Conservation (phyloP, 2,888 invertebrate species). For the Ennomos erosarius region DNA sequence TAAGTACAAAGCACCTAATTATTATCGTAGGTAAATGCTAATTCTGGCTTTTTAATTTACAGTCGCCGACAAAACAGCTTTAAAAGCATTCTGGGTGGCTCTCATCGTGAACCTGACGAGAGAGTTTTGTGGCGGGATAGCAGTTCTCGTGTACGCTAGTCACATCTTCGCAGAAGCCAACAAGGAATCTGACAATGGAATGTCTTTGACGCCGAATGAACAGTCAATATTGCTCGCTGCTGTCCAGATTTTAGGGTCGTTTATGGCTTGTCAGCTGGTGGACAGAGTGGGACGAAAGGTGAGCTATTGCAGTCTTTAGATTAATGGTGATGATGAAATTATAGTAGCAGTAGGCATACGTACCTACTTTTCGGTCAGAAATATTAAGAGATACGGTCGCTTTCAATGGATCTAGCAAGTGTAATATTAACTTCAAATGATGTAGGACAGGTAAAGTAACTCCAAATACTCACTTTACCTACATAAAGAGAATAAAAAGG, state of each 20-base stretch:
- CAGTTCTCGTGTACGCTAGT: constrained; percentile 76
- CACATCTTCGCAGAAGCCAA: constrained; percentile 75
- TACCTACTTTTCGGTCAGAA: too few species aligned
- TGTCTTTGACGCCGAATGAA: constrained; percentile 72
- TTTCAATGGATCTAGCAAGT: too few species aligned
- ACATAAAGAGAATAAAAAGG: too few species aligned
- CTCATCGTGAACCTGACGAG: constrained; percentile 74
- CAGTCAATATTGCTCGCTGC: constrained; percentile 75
- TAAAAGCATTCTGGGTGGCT: constrained; percentile 79
- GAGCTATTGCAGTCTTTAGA: constrained; percentile 18
- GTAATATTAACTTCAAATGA: too few species aligned
- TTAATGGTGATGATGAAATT: too few species aligned
- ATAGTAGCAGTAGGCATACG: too few species aligned
- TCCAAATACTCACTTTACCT: too few species aligned
- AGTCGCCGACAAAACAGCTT: constrained; percentile 71
- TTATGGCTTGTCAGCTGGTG: constrained; percentile 76
- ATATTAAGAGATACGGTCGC: too few species aligned
- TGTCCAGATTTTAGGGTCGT: constrained; percentile 76
- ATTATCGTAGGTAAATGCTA: too few species aligned
- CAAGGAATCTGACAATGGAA: constrained; percentile 57
- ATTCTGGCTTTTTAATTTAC: constrained; percentile 11
- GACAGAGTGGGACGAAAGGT: constrained; percentile 77
- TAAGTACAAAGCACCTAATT: too few species aligned
- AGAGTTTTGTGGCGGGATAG: constrained; percentile 80
- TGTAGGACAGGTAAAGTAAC: too few species aligned